Evolutionary conservation across 2,797 vertebrate genomes (phyloP).

Genomic region (Hypotaenidia philippensis): DNA sequence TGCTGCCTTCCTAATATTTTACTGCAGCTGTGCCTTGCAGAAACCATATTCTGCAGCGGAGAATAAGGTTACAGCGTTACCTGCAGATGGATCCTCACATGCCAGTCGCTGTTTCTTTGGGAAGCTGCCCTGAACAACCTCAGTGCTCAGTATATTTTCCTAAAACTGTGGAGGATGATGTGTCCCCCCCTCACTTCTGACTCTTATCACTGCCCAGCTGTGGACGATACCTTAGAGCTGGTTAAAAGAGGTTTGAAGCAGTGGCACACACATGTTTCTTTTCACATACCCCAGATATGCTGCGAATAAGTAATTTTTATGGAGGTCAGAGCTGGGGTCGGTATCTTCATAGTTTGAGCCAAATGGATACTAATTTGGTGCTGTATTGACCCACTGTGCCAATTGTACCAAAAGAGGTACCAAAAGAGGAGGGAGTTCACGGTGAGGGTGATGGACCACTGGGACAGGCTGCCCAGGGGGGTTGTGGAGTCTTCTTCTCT

Average conservation of each 20-base stretch:
- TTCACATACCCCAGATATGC: background rate
- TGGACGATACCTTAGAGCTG: background rate
- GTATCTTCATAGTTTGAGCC: background rate
- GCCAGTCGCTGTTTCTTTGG: background rate
- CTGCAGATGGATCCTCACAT: fast-evolving
- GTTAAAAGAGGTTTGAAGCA: background rate
- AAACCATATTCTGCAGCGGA: background rate
- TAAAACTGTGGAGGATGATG: background rate
- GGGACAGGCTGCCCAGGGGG: no score
- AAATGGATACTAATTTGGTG: background rate
- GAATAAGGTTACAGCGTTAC: background rate
- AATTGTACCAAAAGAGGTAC: background rate
- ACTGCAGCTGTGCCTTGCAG: background rate
- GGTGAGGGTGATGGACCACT: no score
- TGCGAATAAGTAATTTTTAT: background rate
- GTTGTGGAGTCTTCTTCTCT: no score
- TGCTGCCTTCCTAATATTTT: background rate
- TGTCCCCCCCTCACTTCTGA: background rate
- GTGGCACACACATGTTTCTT: background rate
- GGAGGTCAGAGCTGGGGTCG: background rate
- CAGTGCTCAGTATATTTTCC: background rate
- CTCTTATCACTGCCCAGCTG: fast-evolving
- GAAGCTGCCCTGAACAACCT: background rate
- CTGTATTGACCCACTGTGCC: fast-evolving
- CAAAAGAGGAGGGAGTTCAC: background rate